Conservation (phyloP, 2,797 vertebrate species). For the Neosalanx taihuensis region DNA sequence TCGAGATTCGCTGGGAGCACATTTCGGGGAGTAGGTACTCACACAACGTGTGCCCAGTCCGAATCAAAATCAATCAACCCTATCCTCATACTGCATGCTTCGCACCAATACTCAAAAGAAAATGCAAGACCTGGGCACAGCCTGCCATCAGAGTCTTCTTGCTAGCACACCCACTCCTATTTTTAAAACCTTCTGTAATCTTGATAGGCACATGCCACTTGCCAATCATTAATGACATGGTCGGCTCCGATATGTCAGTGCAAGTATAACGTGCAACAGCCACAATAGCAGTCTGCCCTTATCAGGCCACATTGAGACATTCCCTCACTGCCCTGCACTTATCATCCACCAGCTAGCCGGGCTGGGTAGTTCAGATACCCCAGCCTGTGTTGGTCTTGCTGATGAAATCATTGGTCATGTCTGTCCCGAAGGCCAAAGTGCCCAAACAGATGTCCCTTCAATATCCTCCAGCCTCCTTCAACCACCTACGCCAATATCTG, state of each 20-base stretch:
- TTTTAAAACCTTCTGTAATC: slow-evolving; percentile 64
- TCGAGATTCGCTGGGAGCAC: not conserved
- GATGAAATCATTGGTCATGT: slow-evolving; percentile 64
- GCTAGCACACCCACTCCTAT: slow-evolving; percentile 50
- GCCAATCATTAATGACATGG: slow-evolving; percentile 75
- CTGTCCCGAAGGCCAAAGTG: slow-evolving; percentile 38
- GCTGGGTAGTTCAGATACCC: slow-evolving; percentile 70
- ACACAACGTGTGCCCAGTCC: not conserved
- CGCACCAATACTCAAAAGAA: not conserved
- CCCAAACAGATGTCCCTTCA: not conserved
- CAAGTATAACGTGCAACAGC: slow-evolving; percentile 65
- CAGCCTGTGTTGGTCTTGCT: slow-evolving; percentile 53
- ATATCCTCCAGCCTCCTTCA: not conserved
- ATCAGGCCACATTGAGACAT: slow-evolving; percentile 67
- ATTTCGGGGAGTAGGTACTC: too few relatives aligned
- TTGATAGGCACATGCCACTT: slow-evolving; percentile 64
- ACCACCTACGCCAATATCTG: not conserved
- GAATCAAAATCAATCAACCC: not conserved
- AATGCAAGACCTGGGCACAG: not conserved
- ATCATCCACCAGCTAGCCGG: slow-evolving; percentile 66
- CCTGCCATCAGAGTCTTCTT: not conserved
- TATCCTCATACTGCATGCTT: not conserved
- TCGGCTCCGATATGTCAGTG: slow-evolving; percentile 72
- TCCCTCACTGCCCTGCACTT: slow-evolving; percentile 63
- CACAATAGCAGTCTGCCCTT: slow-evolving; percentile 59